Conservation (phyloP, 2,888 invertebrate genomes). For the Cerastoderma edule region DNA sequence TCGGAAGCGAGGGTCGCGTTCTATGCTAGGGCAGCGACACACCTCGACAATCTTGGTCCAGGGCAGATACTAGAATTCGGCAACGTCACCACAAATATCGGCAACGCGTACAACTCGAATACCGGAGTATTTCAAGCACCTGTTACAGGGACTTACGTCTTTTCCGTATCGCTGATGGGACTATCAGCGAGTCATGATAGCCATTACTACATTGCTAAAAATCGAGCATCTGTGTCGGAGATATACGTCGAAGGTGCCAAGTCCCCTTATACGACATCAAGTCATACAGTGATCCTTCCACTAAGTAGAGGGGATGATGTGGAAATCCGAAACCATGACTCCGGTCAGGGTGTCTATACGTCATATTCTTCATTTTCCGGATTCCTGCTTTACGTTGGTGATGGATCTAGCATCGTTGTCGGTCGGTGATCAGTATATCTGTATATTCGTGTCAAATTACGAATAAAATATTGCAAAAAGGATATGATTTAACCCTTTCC, state of each 20-base stretch:
- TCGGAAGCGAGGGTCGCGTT: too few species aligned
- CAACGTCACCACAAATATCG: not conserved
- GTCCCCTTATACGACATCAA: not conserved
- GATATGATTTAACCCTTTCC: too few species aligned
- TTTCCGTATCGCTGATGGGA: not conserved
- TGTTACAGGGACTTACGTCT: not conserved
- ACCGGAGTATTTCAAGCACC: too few species aligned
- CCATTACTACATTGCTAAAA: not conserved
- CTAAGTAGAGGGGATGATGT: not conserved
- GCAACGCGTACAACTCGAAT: too few species aligned
- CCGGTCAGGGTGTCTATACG: not conserved
- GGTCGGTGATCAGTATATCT: too few species aligned
- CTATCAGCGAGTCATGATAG: not conserved
- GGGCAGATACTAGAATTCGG: not conserved
- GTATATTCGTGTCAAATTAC: too few species aligned
- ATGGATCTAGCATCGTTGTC: not conserved
- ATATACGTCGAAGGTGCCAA: not conserved
- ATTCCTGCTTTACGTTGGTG: not conserved
- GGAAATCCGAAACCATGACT: not conserved
- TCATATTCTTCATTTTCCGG: not conserved
- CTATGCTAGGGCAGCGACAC: not conserved
- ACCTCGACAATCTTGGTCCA: not conserved
- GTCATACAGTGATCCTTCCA: not conserved
- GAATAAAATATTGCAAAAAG: too few species aligned
- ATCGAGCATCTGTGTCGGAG: not conserved